Conservation (phyloP, 2,888 invertebrate species). For the Cheilosia scutellata region DNA sequence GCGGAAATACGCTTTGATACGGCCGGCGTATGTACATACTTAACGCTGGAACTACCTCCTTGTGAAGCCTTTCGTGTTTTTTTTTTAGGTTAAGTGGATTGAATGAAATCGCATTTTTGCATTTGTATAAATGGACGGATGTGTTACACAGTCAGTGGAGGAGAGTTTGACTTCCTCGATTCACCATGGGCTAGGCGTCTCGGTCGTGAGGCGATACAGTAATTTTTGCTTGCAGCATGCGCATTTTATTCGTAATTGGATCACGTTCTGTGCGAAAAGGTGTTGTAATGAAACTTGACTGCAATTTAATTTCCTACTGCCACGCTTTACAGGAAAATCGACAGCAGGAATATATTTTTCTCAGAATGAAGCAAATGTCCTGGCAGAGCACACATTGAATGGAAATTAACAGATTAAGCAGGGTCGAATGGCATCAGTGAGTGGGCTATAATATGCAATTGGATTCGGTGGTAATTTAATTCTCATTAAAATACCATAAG, state of each 20-base stretch:
- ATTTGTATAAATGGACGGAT: constrained; percentile 18
- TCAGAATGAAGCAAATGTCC: constrained; percentile 3
- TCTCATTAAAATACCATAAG: background rate
- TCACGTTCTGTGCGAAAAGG: constrained; percentile 68
- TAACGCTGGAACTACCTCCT: background rate
- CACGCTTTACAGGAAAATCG: background rate
- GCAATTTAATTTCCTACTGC: constrained; percentile 52
- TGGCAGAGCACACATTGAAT: constrained; percentile 32
- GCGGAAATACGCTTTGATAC: constrained; percentile 32
- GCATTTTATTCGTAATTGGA: constrained; percentile 70
- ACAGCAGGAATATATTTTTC: background rate
- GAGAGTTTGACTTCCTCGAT: background rate
- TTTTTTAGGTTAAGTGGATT: constrained; percentile 65
- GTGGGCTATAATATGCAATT: constrained; percentile 36
- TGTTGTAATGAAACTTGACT: constrained; percentile 67
- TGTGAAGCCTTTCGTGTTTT: constrained; percentile 39
- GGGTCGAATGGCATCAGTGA: background rate
- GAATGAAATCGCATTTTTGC: constrained; percentile 65
- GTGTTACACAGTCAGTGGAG: background rate
- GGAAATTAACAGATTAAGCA: constrained; percentile 60
- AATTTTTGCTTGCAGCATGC: constrained; percentile 9
- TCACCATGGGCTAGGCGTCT: background rate
- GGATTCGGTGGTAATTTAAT: constrained; percentile 50
- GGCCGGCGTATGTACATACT: background rate
- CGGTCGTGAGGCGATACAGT: background rate